Evolutionary conservation across 1,140 invertebrate species (phyloP).

Genomic region (Telenomus remus): DNA sequence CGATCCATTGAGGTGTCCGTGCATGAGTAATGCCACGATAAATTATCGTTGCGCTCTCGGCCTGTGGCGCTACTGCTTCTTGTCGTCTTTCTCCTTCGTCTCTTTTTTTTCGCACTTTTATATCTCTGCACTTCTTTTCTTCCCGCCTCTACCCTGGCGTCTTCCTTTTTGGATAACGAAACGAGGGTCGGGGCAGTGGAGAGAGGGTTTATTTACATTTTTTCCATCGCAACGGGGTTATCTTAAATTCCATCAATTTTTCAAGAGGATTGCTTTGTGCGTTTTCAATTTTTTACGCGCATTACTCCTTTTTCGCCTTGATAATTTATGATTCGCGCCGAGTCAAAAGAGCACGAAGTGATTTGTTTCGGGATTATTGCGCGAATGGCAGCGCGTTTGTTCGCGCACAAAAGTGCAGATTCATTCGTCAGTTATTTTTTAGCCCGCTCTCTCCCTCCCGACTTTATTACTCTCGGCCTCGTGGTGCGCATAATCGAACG

Average conservation of each 20-base stretch:
- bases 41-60: constrained; percentile 65
- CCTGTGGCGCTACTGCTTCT: constrained; percentile 53
- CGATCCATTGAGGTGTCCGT: constrained; percentile 71
- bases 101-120: constrained; percentile 55
- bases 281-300: constrained; percentile 59
- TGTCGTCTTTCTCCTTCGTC: constrained; percentile 46
- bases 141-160: not conserved
- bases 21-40: constrained; percentile 71
- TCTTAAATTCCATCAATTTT: constrained; percentile 60
- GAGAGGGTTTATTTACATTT: constrained; percentile 52
- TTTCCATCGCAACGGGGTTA: constrained; percentile 51
- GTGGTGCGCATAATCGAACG: constrained; percentile 52
- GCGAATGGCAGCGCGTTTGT: constrained; percentile 55
- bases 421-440: constrained; percentile 58
- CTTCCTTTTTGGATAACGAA: constrained; percentile 41
- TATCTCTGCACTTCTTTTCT: constrained; percentile 8
- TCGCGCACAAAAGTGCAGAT: constrained; percentile 57
- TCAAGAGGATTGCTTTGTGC: constrained; percentile 54
- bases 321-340: constrained; percentile 55
- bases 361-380: constrained; percentile 59
- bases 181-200: constrained; percentile 20
- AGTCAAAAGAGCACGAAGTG: constrained; percentile 52
- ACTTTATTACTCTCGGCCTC: constrained; percentile 48
- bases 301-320: constrained; percentile 49
- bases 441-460: constrained; percentile 26